Percentiles rank a stretch among this genome's conserved stretches.
Evolutionary conservation across 2,797 vertebrate genomes (phyloP).

Genomic region (Muscicapa striata): DNA sequence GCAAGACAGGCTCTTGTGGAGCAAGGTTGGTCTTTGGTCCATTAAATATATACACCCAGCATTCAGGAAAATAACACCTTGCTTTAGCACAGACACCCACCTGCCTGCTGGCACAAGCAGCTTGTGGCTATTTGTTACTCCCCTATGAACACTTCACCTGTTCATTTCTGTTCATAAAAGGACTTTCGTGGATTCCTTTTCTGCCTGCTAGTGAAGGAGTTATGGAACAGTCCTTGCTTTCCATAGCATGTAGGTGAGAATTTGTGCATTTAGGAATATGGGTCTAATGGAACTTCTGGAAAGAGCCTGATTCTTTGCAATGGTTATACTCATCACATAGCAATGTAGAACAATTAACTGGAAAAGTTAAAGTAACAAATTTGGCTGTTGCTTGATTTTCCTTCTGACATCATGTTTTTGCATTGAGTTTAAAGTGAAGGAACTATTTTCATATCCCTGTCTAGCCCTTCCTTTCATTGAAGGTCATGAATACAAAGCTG

Average conservation of each 20-base stretch:
- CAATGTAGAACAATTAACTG: neutral
- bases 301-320: neutral
- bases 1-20: neutral
- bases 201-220: neutral
- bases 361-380: neutral
- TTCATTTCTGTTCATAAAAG: neutral
- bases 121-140: neutral
- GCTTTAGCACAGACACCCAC: neutral
- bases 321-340: neutral
- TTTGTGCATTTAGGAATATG: neutral
- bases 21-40: neutral
- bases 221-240: neutral
- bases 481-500: neutral
- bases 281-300: neutral
- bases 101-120: neutral
- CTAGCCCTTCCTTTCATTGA: neutral
- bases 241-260: neutral
- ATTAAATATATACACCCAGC: neutral
- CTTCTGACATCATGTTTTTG: neutral
- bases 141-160: neutral
- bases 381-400: neutral
- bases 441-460: neutral
- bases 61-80: neutral
- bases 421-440: neutral
- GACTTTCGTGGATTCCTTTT: neutral